A percentile compares a stretch with the other conserved stretches of the same genome.
Conservation (phyloP, 2,113 vertebrate genomes). For the Seriola dumerili region DNA sequence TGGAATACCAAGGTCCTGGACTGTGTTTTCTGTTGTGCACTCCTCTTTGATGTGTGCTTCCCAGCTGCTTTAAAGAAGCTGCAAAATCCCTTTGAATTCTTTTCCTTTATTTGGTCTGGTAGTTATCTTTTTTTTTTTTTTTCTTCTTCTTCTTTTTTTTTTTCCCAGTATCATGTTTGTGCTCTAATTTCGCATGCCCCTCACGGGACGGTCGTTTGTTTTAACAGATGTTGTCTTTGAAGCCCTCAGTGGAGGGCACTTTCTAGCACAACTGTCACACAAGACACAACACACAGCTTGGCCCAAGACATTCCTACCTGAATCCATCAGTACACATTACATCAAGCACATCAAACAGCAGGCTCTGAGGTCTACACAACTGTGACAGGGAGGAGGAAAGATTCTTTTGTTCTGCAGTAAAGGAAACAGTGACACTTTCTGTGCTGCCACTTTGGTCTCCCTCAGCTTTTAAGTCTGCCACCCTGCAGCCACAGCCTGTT, state of each 20-base stretch:
- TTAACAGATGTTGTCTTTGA: conserved; percentile 82
- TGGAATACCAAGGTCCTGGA: conserved; percentile 38
- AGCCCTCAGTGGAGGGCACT: conserved; percentile 74
- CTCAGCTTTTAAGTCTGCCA: conserved; percentile 25
- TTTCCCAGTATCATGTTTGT: conserved; percentile 54
- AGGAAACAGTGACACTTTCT: conserved; percentile 52
- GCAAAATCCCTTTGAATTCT: conserved; percentile 59
- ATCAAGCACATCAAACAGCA: conserved; percentile 71
- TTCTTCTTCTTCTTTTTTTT: background rate
- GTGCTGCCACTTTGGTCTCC: conserved; percentile 33
- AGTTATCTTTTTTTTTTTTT: conserved; percentile 29
- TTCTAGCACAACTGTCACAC: conserved; percentile 73
- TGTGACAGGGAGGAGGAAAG: conserved; percentile 67
- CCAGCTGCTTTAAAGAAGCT: conserved; percentile 41
- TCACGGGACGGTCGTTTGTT: conserved; percentile 70
- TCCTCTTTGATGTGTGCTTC: conserved; percentile 56
- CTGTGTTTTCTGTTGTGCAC: conserved; percentile 29
- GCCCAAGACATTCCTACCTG: conserved; percentile 67
- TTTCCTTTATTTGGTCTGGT: conserved; percentile 71
- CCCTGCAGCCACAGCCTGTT: conserved; percentile 17
- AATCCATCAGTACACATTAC: conserved; percentile 73
- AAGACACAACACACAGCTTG: conserved; percentile 58
- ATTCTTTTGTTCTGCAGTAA: conserved; percentile 59
- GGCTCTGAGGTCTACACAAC: conserved; percentile 55
- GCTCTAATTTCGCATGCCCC: conserved; percentile 59